phyloP scores from a whole-genome alignment of 92 coral and sea anemone species.

The Parazoanthus atlanticus region DNA sequence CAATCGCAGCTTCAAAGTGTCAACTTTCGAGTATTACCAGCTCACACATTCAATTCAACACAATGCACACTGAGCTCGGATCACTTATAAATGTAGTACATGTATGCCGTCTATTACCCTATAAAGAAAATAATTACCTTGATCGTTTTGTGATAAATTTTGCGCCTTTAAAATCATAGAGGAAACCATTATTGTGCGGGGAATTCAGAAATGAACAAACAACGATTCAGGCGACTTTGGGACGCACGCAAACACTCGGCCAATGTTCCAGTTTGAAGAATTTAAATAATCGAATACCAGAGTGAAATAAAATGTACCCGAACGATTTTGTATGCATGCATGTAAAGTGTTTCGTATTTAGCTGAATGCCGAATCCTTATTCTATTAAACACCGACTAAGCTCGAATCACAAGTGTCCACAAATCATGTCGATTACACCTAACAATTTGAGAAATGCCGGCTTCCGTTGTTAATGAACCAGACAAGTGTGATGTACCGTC shows the following conservation, averaged over 20 bases:
- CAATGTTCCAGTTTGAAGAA: background rate
- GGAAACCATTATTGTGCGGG: background rate
- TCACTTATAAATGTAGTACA: background rate
- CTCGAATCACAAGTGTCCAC: background rate
- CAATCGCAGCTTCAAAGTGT: background rate
- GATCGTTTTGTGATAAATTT: conserved; percentile 14
- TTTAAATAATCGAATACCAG: background rate
- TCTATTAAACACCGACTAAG: background rate
- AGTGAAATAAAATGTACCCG: background rate
- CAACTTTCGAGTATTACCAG: conserved; percentile 25
- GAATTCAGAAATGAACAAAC: background rate
- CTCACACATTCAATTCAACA: background rate
- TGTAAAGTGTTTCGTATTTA: no score
- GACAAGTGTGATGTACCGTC: no score
- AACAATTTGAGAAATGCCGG: background rate
- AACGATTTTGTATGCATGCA: background rate
- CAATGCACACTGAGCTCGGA: background rate
- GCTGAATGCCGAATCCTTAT: background rate
- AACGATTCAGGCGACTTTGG: background rate
- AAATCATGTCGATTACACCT: background rate
- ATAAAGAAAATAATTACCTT: background rate
- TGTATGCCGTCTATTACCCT: background rate
- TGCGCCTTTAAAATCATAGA: conserved; percentile 15
- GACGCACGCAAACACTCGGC: background rate
- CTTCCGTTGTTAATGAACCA: background rate